Base-by-base conservation (phyloP, 2,113 vertebrate species). In the Anolis carolinensis region DNA sequence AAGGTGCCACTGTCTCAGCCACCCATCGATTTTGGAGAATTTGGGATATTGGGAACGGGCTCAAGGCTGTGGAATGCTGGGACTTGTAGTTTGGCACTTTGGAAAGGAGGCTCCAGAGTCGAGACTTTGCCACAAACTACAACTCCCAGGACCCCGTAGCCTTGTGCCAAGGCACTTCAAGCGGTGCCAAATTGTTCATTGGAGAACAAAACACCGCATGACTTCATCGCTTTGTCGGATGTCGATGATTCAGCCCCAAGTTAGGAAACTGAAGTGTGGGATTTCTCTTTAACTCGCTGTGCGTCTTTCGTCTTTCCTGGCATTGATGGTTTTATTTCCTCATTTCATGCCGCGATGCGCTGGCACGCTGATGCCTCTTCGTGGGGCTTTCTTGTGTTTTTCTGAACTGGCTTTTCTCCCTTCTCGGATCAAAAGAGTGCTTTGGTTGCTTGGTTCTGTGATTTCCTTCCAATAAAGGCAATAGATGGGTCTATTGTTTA, bases 241-340 rank as follows among this genome's bases (percentile, higher is more conserved):
- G 39, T 52, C n/a, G 23, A 30, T 84, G 75, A 86, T 87, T 87
- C 86, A 82, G 7, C 20, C 65, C 34, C 30, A 83, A 71, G 71
- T 83, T 87, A 83, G 44, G 86, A 78, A 83, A 87, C 81, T 2
- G 65, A 83, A 63, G 52, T 87, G 74, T 39, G 50, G 52, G 34
- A 50, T 67, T 87, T 87, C 75, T 83, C 73, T 70, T 82, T 68
- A 76, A 76, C 36, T 52, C 63, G 16, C 13, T 68, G 63, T 76
- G 74, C 20, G 27, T 76, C 4, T 48, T 5, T 13, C 63, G 1
- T 79, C 1, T 67, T 87, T 83, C 78, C 81, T 71, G 81, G 74
- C 75, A 87, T 23, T 72, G 75, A 70, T 48, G 18, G 34, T 62
- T 76, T 79, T 50, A 50, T 86, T 81, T 86, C 55, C 70, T 78